phyloP scores from a whole-genome alignment of 1,140 invertebrate genomes.

The Brachionus asplanchnoidis region DNA sequence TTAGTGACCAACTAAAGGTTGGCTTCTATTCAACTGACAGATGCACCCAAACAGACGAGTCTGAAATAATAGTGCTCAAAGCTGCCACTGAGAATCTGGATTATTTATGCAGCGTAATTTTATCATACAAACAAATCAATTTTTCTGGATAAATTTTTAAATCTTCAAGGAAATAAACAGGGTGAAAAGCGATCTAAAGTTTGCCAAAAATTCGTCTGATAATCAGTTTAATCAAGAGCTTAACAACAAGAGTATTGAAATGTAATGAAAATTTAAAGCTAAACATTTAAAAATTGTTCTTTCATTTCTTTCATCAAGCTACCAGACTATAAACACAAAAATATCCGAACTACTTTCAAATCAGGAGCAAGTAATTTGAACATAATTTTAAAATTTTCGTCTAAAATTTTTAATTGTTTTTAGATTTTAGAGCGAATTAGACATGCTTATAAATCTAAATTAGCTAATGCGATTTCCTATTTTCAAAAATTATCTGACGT shows the following conservation, averaged over 20 bases:
- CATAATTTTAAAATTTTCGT: background rate
- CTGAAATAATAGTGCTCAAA: conserved; percentile 55
- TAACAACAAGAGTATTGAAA: conserved; percentile 17
- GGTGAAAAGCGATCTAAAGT: background rate
- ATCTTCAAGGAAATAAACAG: background rate
- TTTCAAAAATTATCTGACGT: conserved; percentile 25
- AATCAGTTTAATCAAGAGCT: conserved; percentile 38
- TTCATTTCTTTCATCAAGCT: background rate
- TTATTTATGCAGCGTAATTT: conserved; percentile 48
- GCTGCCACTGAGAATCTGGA: conserved; percentile 53
- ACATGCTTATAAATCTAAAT: conserved; percentile 33
- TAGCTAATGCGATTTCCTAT: conserved; percentile 29
- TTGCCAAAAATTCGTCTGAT: conserved; percentile 31
- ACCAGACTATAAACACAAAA: background rate
- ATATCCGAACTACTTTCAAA: background rate
- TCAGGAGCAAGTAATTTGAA: conserved; percentile 19
- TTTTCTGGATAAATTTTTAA: background rate
- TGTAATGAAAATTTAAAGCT: conserved; percentile 27
- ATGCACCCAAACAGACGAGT: conserved; percentile 51
- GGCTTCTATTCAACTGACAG: conserved; percentile 54
- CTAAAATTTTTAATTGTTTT: conserved; percentile 3
- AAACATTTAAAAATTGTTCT: background rate
- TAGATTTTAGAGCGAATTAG: conserved; percentile 36
- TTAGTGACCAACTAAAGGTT: conserved; percentile 53
- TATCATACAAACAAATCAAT: background rate